Conservation (phyloP, 2,797 vertebrate genomes). For the Cetoscarus ocellatus region DNA sequence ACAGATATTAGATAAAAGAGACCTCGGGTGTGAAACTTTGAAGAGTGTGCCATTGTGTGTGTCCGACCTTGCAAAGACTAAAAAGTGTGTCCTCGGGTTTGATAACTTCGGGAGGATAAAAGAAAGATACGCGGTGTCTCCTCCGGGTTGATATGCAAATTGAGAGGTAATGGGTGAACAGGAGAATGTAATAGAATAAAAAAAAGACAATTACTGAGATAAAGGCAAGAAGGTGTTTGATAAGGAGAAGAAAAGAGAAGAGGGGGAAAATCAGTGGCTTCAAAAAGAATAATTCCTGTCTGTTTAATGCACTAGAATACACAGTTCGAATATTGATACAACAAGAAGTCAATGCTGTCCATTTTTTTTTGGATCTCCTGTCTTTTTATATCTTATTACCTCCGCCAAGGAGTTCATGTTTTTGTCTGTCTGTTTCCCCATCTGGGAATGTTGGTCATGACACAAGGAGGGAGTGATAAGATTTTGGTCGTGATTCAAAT, state of each 20-base stretch:
- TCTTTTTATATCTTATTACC: no score
- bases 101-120: slow-evolving; percentile 30
- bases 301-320: neutral
- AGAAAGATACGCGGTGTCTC: neutral
- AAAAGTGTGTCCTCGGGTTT: slow-evolving; percentile 27
- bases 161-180: slow-evolving; percentile 20
- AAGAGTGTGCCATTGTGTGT: slow-evolving; percentile 36
- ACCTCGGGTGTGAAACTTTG: slow-evolving; percentile 17
- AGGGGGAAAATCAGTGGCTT: neutral
- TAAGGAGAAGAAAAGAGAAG: slow-evolving; percentile 14
- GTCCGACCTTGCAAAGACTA: slow-evolving; percentile 33
- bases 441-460: no score
- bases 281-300: neutral
- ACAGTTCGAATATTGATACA: no score
- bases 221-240: slow-evolving; percentile 24
- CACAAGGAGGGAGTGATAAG: no score
- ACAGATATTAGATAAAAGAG: slow-evolving; percentile 37
- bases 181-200: slow-evolving; percentile 46
- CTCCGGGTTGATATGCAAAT: slow-evolving; percentile 34
- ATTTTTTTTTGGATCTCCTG: no score
- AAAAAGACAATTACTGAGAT: slow-evolving; percentile 40
- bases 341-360: no score
- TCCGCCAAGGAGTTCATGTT: no score
- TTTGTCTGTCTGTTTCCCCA: no score
- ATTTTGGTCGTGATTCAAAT: no score